phyloP scores from a whole-genome alignment of 2,888 invertebrate species.

The Volucella bombylans region DNA sequence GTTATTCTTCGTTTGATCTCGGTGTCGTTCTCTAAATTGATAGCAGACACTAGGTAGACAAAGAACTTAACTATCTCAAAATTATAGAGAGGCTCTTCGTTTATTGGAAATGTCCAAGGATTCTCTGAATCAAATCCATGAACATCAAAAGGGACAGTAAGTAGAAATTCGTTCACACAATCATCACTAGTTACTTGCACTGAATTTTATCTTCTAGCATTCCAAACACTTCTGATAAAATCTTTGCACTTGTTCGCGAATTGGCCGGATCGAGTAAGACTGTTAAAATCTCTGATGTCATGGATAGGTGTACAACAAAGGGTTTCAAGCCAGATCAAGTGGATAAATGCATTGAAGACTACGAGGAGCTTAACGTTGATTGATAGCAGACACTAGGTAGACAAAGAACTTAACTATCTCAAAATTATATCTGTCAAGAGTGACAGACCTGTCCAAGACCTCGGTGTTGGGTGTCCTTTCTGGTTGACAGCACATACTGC shows the following conservation, averaged over 20 bases:
- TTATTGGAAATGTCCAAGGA: constrained; percentile 98
- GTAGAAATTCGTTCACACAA: constrained; percentile 71
- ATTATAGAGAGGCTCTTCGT: constrained; percentile 97
- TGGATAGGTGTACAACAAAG: constrained; percentile 92
- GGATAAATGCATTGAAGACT: constrained; percentile 95
- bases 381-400: too few species aligned
- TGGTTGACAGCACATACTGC: too few species aligned
- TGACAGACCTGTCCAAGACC: too few species aligned
- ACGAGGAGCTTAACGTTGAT: constrained; percentile 96
- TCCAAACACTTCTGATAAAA: constrained; percentile 90
- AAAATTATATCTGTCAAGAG: too few species aligned
- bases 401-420: too few species aligned
- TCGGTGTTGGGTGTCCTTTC: too few species aligned
- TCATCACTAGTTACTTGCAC: not conserved
- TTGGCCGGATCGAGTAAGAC: constrained; percentile 89
- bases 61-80: too few species aligned
- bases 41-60: too few species aligned
- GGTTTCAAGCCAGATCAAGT: constrained; percentile 96
- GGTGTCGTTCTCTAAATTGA: too few species aligned
- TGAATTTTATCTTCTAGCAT: constrained; percentile 83
- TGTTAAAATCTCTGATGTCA: constrained; percentile 91
- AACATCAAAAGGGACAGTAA: constrained; percentile 83
- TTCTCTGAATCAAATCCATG: constrained; percentile 90
- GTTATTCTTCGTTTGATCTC: too few species aligned
- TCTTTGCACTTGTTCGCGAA: constrained; percentile 92